A percentile compares a stretch with the other conserved stretches of the same genome.
Conservation (phyloP, 2,888 invertebrate genomes). For the Lacanobia wlatinum region DNA sequence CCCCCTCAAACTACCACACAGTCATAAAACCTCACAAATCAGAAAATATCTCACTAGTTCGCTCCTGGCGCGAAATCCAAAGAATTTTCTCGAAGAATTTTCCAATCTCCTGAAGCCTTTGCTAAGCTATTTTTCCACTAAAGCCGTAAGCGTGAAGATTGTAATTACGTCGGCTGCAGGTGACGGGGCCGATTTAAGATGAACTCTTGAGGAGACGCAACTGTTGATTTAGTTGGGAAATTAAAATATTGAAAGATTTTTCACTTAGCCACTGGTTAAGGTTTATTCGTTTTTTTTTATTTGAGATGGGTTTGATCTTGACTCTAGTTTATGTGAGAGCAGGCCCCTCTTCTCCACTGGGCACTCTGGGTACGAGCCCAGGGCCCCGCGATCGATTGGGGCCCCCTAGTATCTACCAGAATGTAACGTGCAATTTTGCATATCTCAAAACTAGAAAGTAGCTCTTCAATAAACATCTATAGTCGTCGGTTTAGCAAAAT, state of each 20-base stretch:
- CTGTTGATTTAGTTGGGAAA: slow-evolving; percentile 11
- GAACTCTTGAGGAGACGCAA: slow-evolving; percentile 41
- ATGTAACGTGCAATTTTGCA: no score
- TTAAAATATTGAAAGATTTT: slow-evolving; percentile 1
- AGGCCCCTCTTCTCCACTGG: no score
- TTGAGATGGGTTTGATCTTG: no score
- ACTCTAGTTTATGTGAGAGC: no score
- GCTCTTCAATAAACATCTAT: no score
- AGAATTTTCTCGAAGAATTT: slow-evolving; percentile 54
- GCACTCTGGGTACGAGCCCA: no score
- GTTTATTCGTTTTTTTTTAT: no score
- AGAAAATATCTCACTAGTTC: slow-evolving; percentile 23
- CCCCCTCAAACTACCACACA: background rate
- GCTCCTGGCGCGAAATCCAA: slow-evolving; percentile 18
- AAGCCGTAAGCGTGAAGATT: slow-evolving; percentile 60
- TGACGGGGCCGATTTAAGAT: slow-evolving; percentile 68
- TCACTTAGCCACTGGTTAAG: background rate
- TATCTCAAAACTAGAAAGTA: no score
- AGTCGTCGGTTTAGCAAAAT: no score
- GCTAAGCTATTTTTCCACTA: slow-evolving; percentile 51
- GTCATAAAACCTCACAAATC: slow-evolving; percentile 25
- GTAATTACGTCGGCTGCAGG: slow-evolving; percentile 71
- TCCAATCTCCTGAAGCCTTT: slow-evolving; percentile 58
- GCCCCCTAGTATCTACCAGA: no score
- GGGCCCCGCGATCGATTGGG: no score